phyloP scores from a whole-genome alignment of 2,888 invertebrate species.

The Vesta saturnalis region DNA sequence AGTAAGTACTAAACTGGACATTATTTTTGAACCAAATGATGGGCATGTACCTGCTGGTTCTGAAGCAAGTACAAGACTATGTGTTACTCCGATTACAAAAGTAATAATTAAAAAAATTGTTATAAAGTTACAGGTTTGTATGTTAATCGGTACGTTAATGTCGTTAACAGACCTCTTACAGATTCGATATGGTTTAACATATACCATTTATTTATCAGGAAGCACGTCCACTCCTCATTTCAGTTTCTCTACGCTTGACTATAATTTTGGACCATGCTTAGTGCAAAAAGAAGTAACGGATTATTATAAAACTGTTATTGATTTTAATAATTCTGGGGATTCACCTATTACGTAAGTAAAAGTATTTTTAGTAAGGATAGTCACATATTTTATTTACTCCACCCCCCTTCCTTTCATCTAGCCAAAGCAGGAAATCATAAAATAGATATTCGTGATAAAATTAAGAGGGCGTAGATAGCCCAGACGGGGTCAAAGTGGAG shows the following conservation, averaged over 20 bases:
- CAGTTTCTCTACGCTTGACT: constrained; percentile 70
- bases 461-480: too few species aligned
- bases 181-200: constrained; percentile 75
- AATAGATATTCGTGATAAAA: too few species aligned
- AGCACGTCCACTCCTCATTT: constrained; percentile 67
- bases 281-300: too few species aligned
- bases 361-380: too few species aligned
- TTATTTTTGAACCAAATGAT: constrained; percentile 41
- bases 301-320: too few species aligned
- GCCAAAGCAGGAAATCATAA: too few species aligned
- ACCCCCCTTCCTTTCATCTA: too few species aligned
- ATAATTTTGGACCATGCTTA: too few species aligned
- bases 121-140: constrained; percentile 35
- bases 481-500: too few species aligned
- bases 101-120: constrained; percentile 35
- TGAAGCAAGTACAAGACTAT: constrained; percentile 31
- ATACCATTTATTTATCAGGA: constrained; percentile 68
- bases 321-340: too few species aligned
- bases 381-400: too few species aligned
- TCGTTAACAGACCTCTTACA: constrained; percentile 52
- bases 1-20: constrained; percentile 36
- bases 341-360: too few species aligned
- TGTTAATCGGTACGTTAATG: neutral
- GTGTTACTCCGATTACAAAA: constrained; percentile 40
- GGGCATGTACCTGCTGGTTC: constrained; percentile 43